A percentile compares a stretch with the other conserved stretches of the same genome.
These are phyloP conservation scores for Eurystomus glaucurus DNA, from an alignment of 2,797 vertebrate species.

Conservation along the genomic window DNA sequence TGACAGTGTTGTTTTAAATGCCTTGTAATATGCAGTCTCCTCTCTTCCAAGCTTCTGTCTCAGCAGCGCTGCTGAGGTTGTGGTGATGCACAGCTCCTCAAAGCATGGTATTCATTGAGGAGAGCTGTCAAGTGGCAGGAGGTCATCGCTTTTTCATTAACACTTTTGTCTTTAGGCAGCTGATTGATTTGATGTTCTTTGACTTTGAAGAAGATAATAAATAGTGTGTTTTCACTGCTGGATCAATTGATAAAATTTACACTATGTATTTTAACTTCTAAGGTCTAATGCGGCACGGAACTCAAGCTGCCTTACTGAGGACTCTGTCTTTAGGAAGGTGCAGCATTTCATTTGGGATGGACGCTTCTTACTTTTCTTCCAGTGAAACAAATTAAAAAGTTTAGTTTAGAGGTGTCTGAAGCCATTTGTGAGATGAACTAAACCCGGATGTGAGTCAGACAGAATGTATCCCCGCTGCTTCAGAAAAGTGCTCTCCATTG, in stretches of 20 bases:
- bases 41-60: neutral
- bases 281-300: neutral
- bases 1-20: neutral
- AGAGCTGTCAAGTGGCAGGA: neutral
- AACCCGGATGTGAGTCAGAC: neutral
- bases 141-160: constrained; percentile 36
- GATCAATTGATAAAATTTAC: neutral
- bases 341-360: neutral
- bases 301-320: neutral
- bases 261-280: neutral
- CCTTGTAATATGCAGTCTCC: neutral
- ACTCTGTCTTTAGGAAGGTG: neutral
- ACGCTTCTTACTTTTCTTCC: neutral
- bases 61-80: neutral
- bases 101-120: neutral
- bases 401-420: neutral
- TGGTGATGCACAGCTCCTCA: neutral
- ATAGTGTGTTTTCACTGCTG: neutral
- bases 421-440: neutral
- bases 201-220: constrained; percentile 33
- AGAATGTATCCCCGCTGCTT: neutral
- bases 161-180: neutral
- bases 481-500: neutral
- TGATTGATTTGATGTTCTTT: constrained; percentile 22
- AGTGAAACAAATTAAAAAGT: neutral